Evolutionary conservation across 2,113 vertebrate species (phyloP), one percentile per base, ranked within the genome.

Genomic region (Urocolius indicus): DNA sequence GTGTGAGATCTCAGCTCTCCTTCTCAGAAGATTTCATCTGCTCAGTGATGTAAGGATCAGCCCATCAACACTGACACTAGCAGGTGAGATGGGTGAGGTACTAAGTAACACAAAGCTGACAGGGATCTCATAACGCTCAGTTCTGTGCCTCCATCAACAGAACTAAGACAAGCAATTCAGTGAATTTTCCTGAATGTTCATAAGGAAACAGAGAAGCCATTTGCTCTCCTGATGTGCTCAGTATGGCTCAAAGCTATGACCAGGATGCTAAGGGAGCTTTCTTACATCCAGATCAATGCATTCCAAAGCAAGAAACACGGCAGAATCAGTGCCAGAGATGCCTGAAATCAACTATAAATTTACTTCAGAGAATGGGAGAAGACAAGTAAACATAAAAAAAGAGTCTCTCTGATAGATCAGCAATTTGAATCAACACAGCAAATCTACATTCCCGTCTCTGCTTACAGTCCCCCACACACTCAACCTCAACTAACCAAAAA

Each of bases 401-500:
- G 27, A 89, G 29, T 43, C 13, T 58, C 41, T 11, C 43, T 80
- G 78, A 88, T n/a, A 67, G 61, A n/a, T 18, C 2, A 75, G 12
- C 18, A 8, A 32, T n/a, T 55, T 72, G 45, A 75, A 55, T 41
- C 38, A 34, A 36, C 22, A 49, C 6, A 67, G 29, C 18, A 26
- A 78, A 21, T 36, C 75, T 32, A 45, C 7, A 21, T 29, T 69
- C 32, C 41, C 41, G 11, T 18, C 30, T 61, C n/a, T 46, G 11
- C 16, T 22, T 43, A 27, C 0, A 54, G 41, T 34, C 41, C 46
- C 16, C 9, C 13, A 68, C 72, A 71, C 10, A n/a, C 8, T 14
- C 0, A 0, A 32, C 0, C 0, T 5, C 54, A 86, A 38, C 23
- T 32, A 84, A 84, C 5, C 13, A 48, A 51, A 66, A 36, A 48